Conservation (phyloP, 2,888 invertebrate genomes). For the Phania funesta region DNA sequence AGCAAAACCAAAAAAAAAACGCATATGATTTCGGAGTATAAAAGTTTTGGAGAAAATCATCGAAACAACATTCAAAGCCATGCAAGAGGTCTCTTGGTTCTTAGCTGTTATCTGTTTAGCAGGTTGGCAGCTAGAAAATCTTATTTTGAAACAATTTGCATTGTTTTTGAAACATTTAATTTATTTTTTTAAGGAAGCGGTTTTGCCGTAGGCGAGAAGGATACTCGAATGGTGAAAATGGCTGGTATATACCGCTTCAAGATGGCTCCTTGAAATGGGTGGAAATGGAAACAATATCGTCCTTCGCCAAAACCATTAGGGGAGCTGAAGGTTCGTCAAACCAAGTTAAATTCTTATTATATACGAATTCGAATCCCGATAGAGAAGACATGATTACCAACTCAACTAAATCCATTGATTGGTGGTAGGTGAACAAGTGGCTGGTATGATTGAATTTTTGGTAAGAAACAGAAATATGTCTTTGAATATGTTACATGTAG, state of each 20-base stretch:
- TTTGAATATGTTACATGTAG: conserved; percentile 81
- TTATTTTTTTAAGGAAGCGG: conserved; percentile 15
- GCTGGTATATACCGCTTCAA: conserved; percentile 68
- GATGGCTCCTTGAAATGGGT: conserved; percentile 66
- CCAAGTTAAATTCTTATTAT: conserved; percentile 70
- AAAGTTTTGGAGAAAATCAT: too few species aligned
- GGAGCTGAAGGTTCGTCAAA: conserved; percentile 62
- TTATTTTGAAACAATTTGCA: too few species aligned
- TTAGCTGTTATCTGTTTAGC: too few species aligned
- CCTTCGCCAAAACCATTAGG: conserved; percentile 36
- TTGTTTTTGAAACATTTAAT: too few species aligned
- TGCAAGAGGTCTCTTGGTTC: too few species aligned
- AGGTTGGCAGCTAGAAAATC: too few species aligned
- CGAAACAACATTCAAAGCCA: too few species aligned
- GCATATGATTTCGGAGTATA: too few species aligned
- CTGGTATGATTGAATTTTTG: conserved; percentile 77
- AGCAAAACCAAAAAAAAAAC: too few species aligned
- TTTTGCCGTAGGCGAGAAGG: conserved; percentile 12
- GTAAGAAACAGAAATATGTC: conserved; percentile 80
- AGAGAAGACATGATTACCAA: conserved; percentile 70
- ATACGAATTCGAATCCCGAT: conserved; percentile 72
- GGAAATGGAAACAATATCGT: conserved; percentile 6
- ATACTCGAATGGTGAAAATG: conserved; percentile 65
- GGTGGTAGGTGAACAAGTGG: conserved; percentile 75
- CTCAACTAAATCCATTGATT: conserved; percentile 55